Evolutionary conservation across 1,140 invertebrate species (phyloP), one percentile per base, ranked within the genome.

Genomic region (Drosophila ogumai): DNA sequence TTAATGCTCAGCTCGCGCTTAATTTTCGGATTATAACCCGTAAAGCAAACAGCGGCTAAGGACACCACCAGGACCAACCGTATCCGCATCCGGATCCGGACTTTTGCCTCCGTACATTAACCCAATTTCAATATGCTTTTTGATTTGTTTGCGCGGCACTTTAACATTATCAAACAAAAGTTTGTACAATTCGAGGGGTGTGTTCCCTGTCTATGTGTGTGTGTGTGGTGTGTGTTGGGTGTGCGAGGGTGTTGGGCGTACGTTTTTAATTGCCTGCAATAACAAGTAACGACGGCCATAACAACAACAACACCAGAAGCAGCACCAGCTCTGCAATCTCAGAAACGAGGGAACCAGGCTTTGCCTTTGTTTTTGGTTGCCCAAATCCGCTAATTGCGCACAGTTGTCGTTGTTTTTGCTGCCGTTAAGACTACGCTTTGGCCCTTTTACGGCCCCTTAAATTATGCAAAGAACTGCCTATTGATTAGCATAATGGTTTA

Each of bases 61-160:
- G 88, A 84, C 80, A 87, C 72, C 79, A 66, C 69, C 60, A 28
- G 31, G 31, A 65, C 46, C 63, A 71, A 63, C 44, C 58, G 52
- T 57, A 56, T 49, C 36, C 55, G 66, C 63, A 69, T 66, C 38
- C 66, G 66, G 38, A 69, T 67, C 41, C 64, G 58, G 64, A 66
- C 66, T 54, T 36, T 49, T 63, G 40, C 63, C 60, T 56, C 63
- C 75, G 82, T 79, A 88, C 84, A 88, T 91, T 91, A 91, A 88
- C 88, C 88, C 88, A 91, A 91, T 91, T 91, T 85, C 88, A 91
- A 91, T 88, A 91, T 90, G 85, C 86, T 90, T 90, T 90, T 90
- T 90, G 85, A 90, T 90, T 90, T 90, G 85, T 90, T 90, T 90
- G 86, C 71, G 46, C 86, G 85, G 68, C 80, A 91, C 82, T 91